phyloP scores from a whole-genome alignment of 2,113 vertebrate species.

The Ammospiza caudacuta region DNA sequence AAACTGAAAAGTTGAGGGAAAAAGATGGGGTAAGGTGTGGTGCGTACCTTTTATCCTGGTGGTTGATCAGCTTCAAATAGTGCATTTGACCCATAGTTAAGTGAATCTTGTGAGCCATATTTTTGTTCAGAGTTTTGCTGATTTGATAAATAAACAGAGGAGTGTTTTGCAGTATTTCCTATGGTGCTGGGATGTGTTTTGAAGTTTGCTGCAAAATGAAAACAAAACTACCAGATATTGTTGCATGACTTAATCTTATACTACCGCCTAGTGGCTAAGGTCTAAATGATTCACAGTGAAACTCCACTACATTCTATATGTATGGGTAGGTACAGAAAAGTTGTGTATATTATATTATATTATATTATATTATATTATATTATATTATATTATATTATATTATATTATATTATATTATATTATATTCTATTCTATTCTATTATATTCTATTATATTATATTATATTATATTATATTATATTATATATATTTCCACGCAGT shows the following conservation, averaged over 20 bases:
- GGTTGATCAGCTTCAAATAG: neutral
- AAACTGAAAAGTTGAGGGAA: neutral
- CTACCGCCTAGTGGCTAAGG: slow-evolving; percentile 32
- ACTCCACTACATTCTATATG: neutral
- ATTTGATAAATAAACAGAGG: neutral
- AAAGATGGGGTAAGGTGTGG: rapidly evolving
- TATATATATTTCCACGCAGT: neutral
- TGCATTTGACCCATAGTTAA: neutral
- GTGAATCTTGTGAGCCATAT: neutral
- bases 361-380: no score
- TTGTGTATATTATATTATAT: neutral
- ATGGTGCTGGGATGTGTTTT: neutral
- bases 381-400: no score
- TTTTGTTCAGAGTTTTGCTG: neutral
- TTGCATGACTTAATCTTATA: neutral
- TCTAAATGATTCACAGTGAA: neutral
- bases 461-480: no score
- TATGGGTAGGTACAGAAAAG: neutral
- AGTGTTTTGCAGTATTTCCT: neutral
- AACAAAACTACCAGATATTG: neutral
- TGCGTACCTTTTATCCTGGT: neutral
- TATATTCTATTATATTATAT: neutral
- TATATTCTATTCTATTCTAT: neutral
- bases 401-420: neutral
- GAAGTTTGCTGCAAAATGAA: neutral